phyloP scores from a whole-genome alignment of 2,888 invertebrate genomes.

The Tuberolachnus salignus region DNA sequence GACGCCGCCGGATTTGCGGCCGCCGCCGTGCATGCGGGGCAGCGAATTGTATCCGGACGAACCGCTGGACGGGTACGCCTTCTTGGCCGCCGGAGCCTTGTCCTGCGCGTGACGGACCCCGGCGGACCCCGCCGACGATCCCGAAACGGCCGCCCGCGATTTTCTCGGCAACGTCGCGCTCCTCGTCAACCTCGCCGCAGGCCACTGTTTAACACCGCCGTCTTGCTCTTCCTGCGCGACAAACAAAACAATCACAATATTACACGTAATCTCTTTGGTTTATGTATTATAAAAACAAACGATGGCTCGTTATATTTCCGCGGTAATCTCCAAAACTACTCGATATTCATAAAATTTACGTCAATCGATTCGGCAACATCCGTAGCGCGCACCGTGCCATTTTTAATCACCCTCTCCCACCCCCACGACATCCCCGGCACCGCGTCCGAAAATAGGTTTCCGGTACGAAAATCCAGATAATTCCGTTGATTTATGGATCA shows the following conservation, averaged over 20 bases:
- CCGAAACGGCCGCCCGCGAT: constrained; percentile 36
- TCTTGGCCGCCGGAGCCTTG: constrained; percentile 51
- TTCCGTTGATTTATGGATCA: too few relatives aligned
- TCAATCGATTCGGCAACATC: too few relatives aligned
- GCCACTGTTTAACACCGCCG: constrained; percentile 9
- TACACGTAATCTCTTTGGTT: neutral
- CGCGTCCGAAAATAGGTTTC: too few relatives aligned
- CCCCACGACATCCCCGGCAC: too few relatives aligned
- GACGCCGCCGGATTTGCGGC: constrained; percentile 20
- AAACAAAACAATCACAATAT: too few relatives aligned
- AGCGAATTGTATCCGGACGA: constrained; percentile 63
- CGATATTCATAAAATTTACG: too few relatives aligned
- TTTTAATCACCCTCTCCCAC: too few relatives aligned
- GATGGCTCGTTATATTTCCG: too few relatives aligned
- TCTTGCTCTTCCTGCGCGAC: constrained; percentile 6
- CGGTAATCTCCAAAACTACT: too few relatives aligned
- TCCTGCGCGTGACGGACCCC: constrained; percentile 30
- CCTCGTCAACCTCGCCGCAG: constrained; percentile 50
- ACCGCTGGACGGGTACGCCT: constrained; percentile 60
- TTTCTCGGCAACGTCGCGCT: constrained; percentile 58
- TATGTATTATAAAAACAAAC: too few relatives aligned
- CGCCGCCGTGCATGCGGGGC: constrained; percentile 58
- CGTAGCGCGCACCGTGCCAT: too few relatives aligned
- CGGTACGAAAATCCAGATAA: too few relatives aligned
- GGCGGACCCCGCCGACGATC: constrained; percentile 58